Evolutionary conservation across 2,888 invertebrate genomes (phyloP).

Genomic region (Poecilobothrus nobilitatus): DNA sequence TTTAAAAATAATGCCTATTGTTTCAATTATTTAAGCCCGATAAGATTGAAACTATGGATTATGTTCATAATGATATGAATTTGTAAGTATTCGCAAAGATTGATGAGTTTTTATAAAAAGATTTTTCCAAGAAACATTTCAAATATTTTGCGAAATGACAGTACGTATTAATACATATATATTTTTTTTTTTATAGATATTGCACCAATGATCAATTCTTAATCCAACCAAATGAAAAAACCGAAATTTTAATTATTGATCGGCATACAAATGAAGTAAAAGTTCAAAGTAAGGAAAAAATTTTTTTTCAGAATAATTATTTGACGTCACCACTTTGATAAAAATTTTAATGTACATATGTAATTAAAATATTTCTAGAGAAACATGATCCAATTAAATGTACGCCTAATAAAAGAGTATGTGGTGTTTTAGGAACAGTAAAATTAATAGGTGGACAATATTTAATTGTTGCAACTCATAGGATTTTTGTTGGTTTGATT

Average conservation of each 20-base stretch:
- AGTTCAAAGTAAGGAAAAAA: constrained; percentile 51
- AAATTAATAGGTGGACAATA: constrained; percentile 78
- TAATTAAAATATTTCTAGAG: constrained; percentile 35
- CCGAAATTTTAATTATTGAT: constrained; percentile 76
- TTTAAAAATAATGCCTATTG: background rate
- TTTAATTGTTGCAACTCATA: constrained; percentile 78
- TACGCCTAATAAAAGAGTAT: constrained; percentile 60
- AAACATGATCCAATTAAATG: constrained; percentile 38
- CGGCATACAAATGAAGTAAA: constrained; percentile 64
- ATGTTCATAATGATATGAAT: constrained; percentile 64
- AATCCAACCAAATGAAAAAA: constrained; percentile 68
- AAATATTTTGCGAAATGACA: too few relatives aligned
- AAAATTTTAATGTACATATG: background rate
- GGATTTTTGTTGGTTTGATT: constrained; percentile 67
- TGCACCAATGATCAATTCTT: constrained; percentile 84
- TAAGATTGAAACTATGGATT: background rate
- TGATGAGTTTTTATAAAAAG: background rate
- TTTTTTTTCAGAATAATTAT: background rate
- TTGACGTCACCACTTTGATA: background rate
- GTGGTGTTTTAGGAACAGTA: constrained; percentile 82
- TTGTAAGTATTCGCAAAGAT: constrained; percentile 49
- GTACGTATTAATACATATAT: too few relatives aligned
- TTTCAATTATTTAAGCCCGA: background rate
- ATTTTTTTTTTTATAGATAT: constrained; percentile 49
- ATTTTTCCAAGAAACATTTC: background rate